A percentile compares a stretch with the other conserved stretches of the same genome.
phyloP scores from a whole-genome alignment of 2,113 vertebrate species.

The Oxyura jamaicensis region DNA sequence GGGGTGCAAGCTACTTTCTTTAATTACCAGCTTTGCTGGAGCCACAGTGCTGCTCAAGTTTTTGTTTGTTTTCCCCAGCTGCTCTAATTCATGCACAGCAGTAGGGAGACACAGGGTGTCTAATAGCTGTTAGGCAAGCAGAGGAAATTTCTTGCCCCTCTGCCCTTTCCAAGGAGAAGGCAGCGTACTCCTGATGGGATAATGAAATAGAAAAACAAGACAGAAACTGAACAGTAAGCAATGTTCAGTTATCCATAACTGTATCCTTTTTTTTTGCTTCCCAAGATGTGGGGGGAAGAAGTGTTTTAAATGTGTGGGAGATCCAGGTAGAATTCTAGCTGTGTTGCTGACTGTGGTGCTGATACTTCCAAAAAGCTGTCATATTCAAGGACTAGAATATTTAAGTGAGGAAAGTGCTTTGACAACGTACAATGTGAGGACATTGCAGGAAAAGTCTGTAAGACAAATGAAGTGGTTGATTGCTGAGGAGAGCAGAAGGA shows the following conservation, averaged over 20 bases:
- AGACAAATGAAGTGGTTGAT: background rate
- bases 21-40: background rate
- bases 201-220: background rate
- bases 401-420: background rate
- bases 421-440: background rate
- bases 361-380: background rate
- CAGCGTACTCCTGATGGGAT: background rate
- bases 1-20: background rate
- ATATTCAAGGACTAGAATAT: background rate
- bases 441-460: background rate
- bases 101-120: accelerated
- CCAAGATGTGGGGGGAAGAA: background rate
- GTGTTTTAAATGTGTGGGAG: background rate
- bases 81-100: background rate
- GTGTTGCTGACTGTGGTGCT: background rate
- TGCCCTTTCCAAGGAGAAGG: background rate
- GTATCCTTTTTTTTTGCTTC: background rate
- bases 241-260: background rate
- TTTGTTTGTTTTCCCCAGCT: background rate
- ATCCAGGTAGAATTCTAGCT: background rate
- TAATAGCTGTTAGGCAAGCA: background rate
- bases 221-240: background rate
- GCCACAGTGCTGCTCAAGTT: background rate
- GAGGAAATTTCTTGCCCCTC: background rate
- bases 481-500: background rate